Evolutionary conservation across 1,140 invertebrate species (phyloP).

Genomic region (Eurosta solidaginis): DNA sequence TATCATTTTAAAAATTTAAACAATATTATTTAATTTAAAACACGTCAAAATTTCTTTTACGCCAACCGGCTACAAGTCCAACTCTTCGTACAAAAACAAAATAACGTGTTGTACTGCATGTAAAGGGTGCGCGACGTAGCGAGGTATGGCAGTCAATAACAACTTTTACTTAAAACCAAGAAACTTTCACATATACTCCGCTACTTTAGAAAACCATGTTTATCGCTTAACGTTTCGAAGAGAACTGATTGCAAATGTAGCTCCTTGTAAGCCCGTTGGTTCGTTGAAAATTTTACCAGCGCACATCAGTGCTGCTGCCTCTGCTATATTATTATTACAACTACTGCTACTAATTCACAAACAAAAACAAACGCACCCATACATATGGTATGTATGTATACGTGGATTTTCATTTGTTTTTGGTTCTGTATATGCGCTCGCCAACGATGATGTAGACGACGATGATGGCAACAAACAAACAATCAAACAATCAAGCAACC

Average conservation of each 20-base stretch:
- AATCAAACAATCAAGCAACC: background rate
- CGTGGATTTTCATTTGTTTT: background rate
- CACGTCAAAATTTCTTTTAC: background rate
- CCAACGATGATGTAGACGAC: background rate
- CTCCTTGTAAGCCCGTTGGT: slow-evolving; percentile 54
- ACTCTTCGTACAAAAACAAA: background rate
- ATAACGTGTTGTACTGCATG: background rate
- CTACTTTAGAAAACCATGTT: slow-evolving; percentile 51
- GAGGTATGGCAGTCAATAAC: slow-evolving; percentile 24
- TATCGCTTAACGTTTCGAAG: slow-evolving; percentile 57
- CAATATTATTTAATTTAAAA: background rate
- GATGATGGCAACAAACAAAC: slow-evolving; percentile 3
- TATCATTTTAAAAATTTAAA: background rate
- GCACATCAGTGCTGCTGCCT: background rate
- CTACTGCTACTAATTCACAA: background rate
- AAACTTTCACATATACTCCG: slow-evolving; percentile 34
- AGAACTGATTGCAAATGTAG: slow-evolving; percentile 55
- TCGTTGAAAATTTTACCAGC: slow-evolving; percentile 52
- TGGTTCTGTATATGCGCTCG: background rate
- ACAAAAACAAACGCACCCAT: too few relatives aligned
- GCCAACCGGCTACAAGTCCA: background rate
- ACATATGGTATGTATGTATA: background rate
- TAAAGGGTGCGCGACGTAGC: background rate
- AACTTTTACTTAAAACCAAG: slow-evolving; percentile 35
- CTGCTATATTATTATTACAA: background rate